phyloP scores from a whole-genome alignment of 2,797 vertebrate genomes.

The Sternarchorhynchus goeldii region DNA sequence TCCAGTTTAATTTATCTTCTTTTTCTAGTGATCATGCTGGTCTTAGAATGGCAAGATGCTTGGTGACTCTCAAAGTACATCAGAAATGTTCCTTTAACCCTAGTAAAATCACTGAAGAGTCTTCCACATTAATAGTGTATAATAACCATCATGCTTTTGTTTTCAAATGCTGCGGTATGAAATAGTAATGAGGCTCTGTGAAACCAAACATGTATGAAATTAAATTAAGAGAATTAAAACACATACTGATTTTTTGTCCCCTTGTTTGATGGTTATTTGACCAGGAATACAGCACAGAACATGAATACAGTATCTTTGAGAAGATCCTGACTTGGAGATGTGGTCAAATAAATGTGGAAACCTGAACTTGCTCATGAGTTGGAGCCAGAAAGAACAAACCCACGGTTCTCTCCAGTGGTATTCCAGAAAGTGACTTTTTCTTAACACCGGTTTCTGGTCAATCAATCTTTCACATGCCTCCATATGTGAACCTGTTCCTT shows the following conservation, averaged over 20 bases:
- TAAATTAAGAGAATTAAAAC: no score
- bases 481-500: constrained; percentile 61
- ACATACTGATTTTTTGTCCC: no score
- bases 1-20: no score
- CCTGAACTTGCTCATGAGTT: constrained; percentile 7
- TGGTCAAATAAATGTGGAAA: constrained; percentile 10
- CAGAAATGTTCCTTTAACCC: no score
- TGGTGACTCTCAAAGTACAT: no score
- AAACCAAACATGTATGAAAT: no score
- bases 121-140: no score
- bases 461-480: constrained; percentile 52
- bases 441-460: constrained; percentile 52
- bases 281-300: constrained; percentile 21
- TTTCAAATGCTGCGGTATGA: no score
- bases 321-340: constrained; percentile 27
- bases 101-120: no score
- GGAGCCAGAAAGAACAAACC: constrained; percentile 8
- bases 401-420: constrained; percentile 31
- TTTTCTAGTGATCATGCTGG: no score
- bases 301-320: constrained; percentile 29
- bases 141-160: no score
- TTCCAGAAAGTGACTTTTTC: constrained; percentile 35
- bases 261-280: neutral
- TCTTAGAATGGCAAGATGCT: no score
- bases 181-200: neutral